phyloP scores from a whole-genome alignment of 2,888 invertebrate species.

The Subacronicta megacephala region DNA sequence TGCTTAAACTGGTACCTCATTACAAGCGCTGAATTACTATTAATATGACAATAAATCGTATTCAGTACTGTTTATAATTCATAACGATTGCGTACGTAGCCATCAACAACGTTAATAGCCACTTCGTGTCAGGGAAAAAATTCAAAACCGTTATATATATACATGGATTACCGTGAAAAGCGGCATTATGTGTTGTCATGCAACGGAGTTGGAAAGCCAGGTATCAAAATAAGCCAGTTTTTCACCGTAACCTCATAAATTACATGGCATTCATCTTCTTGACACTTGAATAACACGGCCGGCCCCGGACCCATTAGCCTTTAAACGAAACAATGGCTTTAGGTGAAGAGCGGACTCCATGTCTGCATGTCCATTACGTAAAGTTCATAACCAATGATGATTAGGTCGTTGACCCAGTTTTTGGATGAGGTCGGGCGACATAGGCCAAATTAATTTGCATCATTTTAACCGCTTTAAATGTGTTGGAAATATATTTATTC shows the following conservation, averaged over 20 bases:
- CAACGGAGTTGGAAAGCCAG: conserved; percentile 55
- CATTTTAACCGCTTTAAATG: conserved; percentile 16
- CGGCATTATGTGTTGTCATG: conserved; percentile 64
- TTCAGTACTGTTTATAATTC: conserved; percentile 33
- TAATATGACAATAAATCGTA: conserved; percentile 18
- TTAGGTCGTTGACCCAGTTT: conserved; percentile 50
- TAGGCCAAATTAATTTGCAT: conserved; percentile 43
- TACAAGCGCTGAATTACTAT: conserved; percentile 33
- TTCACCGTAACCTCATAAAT: conserved; percentile 77
- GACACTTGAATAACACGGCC: conserved; percentile 84
- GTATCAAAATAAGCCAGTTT: conserved; percentile 71
- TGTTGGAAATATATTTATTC: conserved; percentile 28
- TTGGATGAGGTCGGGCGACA: conserved; percentile 34
- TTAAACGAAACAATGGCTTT: conserved; percentile 79
- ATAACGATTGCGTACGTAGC: conserved; percentile 45
- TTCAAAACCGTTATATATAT: conserved; percentile 61
- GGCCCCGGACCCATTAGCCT: conserved; percentile 82
- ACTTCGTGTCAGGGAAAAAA: conserved; percentile 59
- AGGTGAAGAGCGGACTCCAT: conserved; percentile 68
- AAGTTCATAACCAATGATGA: conserved; percentile 65
- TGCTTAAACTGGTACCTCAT: conserved; percentile 11
- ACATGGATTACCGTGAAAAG: conserved; percentile 63
- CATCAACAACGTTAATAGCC: conserved; percentile 56
- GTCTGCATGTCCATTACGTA: conserved; percentile 72
- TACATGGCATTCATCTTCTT: conserved; percentile 84